Percentiles rank a stretch among this genome's conserved stretches.
Conservation (phyloP, 2,888 invertebrate species). For the Eupeodes luniger region DNA sequence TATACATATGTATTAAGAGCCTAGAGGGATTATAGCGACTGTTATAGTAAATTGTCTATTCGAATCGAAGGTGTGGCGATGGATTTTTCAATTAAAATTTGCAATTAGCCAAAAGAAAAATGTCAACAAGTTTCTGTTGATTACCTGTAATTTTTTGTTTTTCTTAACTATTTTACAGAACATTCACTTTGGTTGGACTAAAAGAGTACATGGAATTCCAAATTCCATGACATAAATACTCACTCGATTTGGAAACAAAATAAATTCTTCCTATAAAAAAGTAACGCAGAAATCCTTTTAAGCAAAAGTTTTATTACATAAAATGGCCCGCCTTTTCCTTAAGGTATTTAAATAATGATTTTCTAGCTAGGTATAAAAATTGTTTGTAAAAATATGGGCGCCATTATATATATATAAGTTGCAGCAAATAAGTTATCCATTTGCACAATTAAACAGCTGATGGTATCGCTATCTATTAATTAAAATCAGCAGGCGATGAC, state of each 20-base stretch:
- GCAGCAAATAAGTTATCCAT: too few relatives aligned
- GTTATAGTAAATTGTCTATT: slow-evolving; percentile 35
- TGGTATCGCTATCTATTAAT: too few relatives aligned
- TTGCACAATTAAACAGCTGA: too few relatives aligned
- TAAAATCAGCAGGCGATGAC: too few relatives aligned
- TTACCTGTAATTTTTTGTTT: slow-evolving; percentile 14
- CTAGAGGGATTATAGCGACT: slow-evolving; percentile 10
- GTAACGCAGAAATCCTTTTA: background rate
- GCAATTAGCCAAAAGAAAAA: slow-evolving; percentile 67
- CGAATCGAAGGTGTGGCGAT: slow-evolving; percentile 63
- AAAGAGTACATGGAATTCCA: background rate
- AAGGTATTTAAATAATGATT: too few relatives aligned
- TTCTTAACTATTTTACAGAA: background rate
- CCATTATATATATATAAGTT: too few relatives aligned
- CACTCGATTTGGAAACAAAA: background rate
- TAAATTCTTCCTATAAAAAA: background rate
- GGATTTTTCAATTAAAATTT: slow-evolving; percentile 73
- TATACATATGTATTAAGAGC: background rate
- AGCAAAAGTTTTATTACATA: background rate
- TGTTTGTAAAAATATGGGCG: too few relatives aligned
- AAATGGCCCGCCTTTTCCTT: too few relatives aligned
- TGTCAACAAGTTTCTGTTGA: slow-evolving; percentile 65
- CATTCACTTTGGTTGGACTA: slow-evolving; percentile 24
- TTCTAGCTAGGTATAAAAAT: too few relatives aligned
- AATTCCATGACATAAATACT: background rate